Conservation (phyloP, 2,797 vertebrate genomes). For the Phrynocephalus guinanensis region DNA sequence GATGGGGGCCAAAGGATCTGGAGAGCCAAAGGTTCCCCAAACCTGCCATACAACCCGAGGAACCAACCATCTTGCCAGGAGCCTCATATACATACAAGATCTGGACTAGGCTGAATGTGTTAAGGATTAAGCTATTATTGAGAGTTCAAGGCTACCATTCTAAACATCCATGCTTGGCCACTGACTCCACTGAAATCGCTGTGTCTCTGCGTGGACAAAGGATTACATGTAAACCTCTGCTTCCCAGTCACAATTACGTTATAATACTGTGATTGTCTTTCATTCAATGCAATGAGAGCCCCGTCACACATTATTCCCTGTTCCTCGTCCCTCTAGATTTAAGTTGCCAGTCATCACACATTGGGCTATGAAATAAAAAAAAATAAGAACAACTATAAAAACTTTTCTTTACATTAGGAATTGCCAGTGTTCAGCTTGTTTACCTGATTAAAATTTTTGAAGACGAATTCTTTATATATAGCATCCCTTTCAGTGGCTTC, state of each 20-base stretch:
- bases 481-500: conserved; percentile 88
- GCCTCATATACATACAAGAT: neutral
- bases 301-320: neutral
- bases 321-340: neutral
- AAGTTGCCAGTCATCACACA: conserved; percentile 14
- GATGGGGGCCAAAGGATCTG: neutral
- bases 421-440: conserved; percentile 19
- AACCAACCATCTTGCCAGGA: neutral
- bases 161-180: too few species aligned
- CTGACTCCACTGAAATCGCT: neutral
- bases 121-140: neutral
- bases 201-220: neutral
- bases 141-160: neutral
- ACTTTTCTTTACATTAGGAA: conserved; percentile 50
- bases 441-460: conserved; percentile 96
- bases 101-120: neutral
- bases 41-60: neutral
- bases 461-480: conserved; percentile 93
- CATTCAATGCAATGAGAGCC: neutral
- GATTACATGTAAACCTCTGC: neutral
- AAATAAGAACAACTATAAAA: conserved; percentile 25
- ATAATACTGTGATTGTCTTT: neutral
- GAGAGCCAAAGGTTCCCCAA: neutral
- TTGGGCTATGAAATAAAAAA: conserved; percentile 35
- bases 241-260: neutral